Base-by-base conservation (phyloP, 2,113 vertebrate species). In the Brevimyrus niger region DNA sequence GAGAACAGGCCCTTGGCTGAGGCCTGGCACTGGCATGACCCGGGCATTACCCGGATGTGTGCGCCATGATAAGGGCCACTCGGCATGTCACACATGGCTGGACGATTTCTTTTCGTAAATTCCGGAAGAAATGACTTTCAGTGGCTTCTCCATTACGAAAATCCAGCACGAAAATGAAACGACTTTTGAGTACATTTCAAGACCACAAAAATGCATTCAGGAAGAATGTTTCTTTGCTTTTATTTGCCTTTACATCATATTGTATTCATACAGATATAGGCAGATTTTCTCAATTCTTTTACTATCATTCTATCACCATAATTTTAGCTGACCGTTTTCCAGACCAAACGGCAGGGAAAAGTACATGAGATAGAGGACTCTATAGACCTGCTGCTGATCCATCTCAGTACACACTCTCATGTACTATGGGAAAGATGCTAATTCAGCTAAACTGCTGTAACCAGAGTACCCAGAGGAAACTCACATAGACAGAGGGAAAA, bases 1-100 rank as follows among this genome's bases (percentile, higher is more conserved):
- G 89, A 85, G 89, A 90, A 90, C 73, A 38, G 73, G 2, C 11
- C 31, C 31, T 5, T 89, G 89, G 86, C 91, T 55, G 80, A 19
- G 55, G 65, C 23, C 3, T 80, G 44, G 76, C 88, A 82, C 13
- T 13, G 42, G 23, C 8, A 51, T 50, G 19, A 51, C n/a, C 48
- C n/a, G 27, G n/a, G 11, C 3, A 51, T 51, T 21, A 53, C 27
- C 50, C n/a, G 48, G 50, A 50, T 50, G 5, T 23, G 21, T 13
- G 27, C 50, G 0, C 27, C 11, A 19, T 8, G 19, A 35, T 51
- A 86, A 27, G 53, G 31, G 85, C n/a, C 15, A 27, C 27, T 38
- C 3, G 23, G 83, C 19, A 11, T 31, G 19, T 11, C 9, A 53
- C 31, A 19, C 31, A 8, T 19, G 23, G 4, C 27, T 27, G 27